Conservation (phyloP, 2,113 vertebrate species). For the Oreotrochilus melanogaster region DNA sequence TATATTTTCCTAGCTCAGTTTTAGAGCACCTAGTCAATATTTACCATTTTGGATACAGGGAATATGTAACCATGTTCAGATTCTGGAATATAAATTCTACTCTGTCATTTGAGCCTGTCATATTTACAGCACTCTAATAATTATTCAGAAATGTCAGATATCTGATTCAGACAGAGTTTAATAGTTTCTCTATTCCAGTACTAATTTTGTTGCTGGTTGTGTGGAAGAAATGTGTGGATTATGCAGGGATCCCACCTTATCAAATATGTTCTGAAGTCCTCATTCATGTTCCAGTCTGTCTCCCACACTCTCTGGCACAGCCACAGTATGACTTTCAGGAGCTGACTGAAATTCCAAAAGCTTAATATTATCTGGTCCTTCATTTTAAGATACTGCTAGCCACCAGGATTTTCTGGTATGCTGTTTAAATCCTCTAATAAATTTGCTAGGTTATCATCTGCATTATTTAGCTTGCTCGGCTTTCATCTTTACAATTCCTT, state of each 20-base stretch:
- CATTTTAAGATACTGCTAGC: neutral
- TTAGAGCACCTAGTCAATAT: neutral
- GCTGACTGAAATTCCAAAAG: neutral
- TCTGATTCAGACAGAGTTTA: neutral
- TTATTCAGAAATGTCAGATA: neutral
- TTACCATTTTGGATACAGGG: neutral
- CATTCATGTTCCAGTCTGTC: neutral
- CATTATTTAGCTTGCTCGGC: neutral
- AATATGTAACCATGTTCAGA: neutral
- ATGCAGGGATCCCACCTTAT: neutral
- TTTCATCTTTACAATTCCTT: neutral
- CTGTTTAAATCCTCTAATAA: neutral
- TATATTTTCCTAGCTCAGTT: neutral
- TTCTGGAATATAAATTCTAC: neutral
- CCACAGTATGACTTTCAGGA: neutral
- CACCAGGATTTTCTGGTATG: neutral
- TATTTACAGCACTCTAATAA: neutral
- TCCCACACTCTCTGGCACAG: neutral
- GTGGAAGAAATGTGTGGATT: neutral
- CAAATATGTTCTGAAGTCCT: neutral
- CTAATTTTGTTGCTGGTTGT: neutral
- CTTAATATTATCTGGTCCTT: neutral
- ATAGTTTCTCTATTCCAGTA: neutral
- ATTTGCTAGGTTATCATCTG: neutral
- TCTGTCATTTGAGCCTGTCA: neutral